These are phyloP conservation scores for Cheilosia pagana DNA, from an alignment of 2,888 invertebrate species.

Conservation along the genomic window DNA sequence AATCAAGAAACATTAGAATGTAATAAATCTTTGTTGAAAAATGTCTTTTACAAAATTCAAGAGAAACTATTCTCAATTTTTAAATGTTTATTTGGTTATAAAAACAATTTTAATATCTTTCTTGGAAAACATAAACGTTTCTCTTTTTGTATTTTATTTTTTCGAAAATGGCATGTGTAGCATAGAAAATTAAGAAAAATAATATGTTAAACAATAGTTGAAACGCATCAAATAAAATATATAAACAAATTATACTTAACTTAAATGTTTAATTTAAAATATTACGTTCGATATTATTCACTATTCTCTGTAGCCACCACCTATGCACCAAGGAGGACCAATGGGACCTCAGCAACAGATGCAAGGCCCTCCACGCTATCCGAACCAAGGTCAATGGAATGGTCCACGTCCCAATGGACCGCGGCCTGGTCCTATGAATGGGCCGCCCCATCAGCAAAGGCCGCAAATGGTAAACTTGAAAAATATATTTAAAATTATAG, in stretches of 20 bases:
- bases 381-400: slow-evolving; percentile 83
- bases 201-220: slow-evolving; percentile 10
- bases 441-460: slow-evolving; percentile 85
- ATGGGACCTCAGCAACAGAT: slow-evolving; percentile 85
- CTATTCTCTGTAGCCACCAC: slow-evolving; percentile 79
- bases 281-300: slow-evolving; percentile 72
- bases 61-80: background rate
- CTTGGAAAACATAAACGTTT: background rate
- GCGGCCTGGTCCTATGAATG: slow-evolving; percentile 84
- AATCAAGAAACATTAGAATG: too few species aligned
- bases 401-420: slow-evolving; percentile 85
- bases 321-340: slow-evolving; percentile 86
- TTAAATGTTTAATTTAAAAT: slow-evolving; percentile 51
- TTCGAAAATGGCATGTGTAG: slow-evolving; percentile 17
- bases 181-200: slow-evolving; percentile 10
- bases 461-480: slow-evolving; percentile 85
- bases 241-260: slow-evolving; percentile 36
- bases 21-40: too few species aligned
- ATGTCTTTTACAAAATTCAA: too few species aligned
- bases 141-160: slow-evolving; percentile 6
- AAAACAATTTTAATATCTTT: too few species aligned
- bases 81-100: background rate
- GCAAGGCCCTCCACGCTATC: slow-evolving; percentile 85
- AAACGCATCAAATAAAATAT: slow-evolving; percentile 16
- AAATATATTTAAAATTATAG: slow-evolving; percentile 41